Conservation (phyloP, 2,797 vertebrate genomes). For the Pristis pectinata region DNA sequence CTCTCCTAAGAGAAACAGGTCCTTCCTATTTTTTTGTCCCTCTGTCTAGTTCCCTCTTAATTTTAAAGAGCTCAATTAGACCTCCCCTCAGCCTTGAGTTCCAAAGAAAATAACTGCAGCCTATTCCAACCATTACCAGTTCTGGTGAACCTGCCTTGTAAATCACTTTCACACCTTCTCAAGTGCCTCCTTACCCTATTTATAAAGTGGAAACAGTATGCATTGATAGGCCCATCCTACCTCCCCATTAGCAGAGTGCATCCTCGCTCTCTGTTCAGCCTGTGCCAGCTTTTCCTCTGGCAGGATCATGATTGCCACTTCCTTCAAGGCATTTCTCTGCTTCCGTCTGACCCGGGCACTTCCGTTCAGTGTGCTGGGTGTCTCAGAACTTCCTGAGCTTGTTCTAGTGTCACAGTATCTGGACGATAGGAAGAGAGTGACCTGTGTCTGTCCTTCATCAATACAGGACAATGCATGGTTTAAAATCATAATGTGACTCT, state of each 20-base stretch:
- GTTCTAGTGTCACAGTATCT: neutral
- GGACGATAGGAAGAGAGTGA: neutral
- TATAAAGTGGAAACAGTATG: neutral
- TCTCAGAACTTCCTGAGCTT: neutral
- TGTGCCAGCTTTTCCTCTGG: conserved; percentile 58
- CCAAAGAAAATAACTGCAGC: neutral
- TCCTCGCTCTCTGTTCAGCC: conserved; percentile 51
- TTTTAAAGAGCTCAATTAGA: neutral
- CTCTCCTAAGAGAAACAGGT: neutral
- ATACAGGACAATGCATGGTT: neutral
- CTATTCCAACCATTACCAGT: neutral
- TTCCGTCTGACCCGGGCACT: conserved; percentile 41
- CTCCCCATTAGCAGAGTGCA: conserved; percentile 48
- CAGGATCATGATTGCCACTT: conserved; percentile 47
- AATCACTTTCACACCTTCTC: neutral
- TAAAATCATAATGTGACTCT: neutral
- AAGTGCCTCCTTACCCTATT: neutral
- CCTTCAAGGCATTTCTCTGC: conserved; percentile 38
- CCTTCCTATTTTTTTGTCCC: neutral
- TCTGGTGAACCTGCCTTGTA: neutral
- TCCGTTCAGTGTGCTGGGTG: conserved; percentile 37
- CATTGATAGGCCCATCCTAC: conserved; percentile 43
- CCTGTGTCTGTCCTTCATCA: neutral
- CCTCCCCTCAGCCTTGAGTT: neutral
- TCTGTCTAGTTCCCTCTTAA: neutral